phyloP scores from a whole-genome alignment of 2,113 vertebrate genomes.

The Saccopteryx bilineata region DNA sequence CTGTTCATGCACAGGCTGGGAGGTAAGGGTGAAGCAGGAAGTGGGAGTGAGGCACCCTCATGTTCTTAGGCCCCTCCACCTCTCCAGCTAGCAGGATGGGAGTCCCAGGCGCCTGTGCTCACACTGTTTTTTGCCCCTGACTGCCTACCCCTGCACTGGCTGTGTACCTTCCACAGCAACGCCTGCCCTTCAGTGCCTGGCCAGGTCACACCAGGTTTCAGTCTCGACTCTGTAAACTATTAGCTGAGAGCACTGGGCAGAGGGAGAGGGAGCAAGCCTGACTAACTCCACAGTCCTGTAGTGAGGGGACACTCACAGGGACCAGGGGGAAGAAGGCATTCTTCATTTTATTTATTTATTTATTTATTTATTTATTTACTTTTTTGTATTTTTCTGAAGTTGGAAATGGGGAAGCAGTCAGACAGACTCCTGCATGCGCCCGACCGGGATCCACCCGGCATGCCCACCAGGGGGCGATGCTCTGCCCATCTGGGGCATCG shows the following conservation, averaged over 20 bases:
- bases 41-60: neutral
- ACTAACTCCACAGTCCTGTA: neutral
- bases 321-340: neutral
- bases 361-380: too few relatives aligned
- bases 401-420: too few relatives aligned
- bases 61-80: neutral
- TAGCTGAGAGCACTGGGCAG: neutral
- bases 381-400: too few relatives aligned
- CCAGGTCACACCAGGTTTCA: neutral
- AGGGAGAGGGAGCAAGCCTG: neutral
- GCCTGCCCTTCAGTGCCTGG: neutral
- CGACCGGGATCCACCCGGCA: too few relatives aligned
- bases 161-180: too few relatives aligned
- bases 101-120: neutral
- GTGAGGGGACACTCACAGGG: neutral
- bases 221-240: neutral
- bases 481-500: too few relatives aligned
- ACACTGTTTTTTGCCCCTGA: neutral
- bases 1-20: neutral
- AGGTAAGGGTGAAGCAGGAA: neutral
- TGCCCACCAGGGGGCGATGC: too few relatives aligned
- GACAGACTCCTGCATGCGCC: too few relatives aligned
- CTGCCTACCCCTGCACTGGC: too few relatives aligned
- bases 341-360: neutral
- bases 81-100: neutral